Conservation (phyloP, 53 echinoderm and acorn worm species). For the Patiria pectinifera region DNA sequence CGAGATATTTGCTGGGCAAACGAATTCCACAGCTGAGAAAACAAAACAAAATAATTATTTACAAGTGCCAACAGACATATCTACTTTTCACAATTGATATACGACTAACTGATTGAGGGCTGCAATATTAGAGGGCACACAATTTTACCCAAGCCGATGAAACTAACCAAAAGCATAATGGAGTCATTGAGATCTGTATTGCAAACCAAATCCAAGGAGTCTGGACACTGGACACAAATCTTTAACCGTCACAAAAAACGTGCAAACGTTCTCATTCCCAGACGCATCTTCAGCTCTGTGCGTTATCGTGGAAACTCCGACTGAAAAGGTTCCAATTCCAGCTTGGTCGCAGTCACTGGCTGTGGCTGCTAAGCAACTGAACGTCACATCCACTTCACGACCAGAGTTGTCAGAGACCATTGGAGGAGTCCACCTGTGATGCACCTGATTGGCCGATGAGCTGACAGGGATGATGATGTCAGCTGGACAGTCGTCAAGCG, state of each 20-base stretch:
- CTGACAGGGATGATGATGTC: slow-evolving; percentile 24
- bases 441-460: neutral
- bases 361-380: slow-evolving; percentile 4
- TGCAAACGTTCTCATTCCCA: slow-evolving; percentile 6
- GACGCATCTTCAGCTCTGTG: slow-evolving; percentile 38
- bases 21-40: neutral
- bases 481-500: neutral
- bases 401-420: neutral
- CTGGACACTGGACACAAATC: too few relatives aligned
- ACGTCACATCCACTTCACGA: neutral
- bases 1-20: slow-evolving; percentile 20
- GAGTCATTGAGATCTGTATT: too few relatives aligned
- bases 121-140: too few relatives aligned
- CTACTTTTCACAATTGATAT: neutral
- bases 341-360: neutral
- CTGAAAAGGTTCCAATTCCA: slow-evolving; percentile 20
- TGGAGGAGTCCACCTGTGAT: slow-evolving; percentile 17
- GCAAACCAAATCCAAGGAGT: too few relatives aligned
- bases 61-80: neutral
- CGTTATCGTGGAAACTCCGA: slow-evolving; percentile 41
- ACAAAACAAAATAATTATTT: neutral
- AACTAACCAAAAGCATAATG: too few relatives aligned
- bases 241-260: slow-evolving; percentile 19
- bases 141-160: too few relatives aligned
- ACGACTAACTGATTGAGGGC: neutral